phyloP scores from a whole-genome alignment of 1,140 invertebrate genomes.

The Ectropis grisescens region DNA sequence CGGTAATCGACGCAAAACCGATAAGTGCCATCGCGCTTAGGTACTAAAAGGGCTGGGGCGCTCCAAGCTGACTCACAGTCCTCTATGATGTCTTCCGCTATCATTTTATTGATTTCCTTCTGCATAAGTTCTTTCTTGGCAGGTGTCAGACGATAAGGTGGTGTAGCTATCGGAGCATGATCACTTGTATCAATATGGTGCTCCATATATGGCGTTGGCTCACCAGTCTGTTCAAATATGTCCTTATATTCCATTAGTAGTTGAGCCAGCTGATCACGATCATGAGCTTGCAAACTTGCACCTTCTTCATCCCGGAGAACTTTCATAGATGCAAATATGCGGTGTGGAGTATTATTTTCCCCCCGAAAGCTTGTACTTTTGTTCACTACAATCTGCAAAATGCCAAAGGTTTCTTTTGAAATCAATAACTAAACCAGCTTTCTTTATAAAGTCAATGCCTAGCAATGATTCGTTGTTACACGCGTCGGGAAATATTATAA shows the following conservation, averaged over 20 bases:
- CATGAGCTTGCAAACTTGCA: constrained; percentile 3
- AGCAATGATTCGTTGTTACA: constrained; percentile 4
- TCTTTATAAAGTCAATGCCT: constrained; percentile 6
- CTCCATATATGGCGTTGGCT: constrained; percentile 9
- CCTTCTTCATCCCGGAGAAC: constrained; percentile 5
- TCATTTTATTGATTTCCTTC: constrained; percentile 23
- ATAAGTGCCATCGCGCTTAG: too few species aligned
- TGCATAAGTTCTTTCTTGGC: constrained; percentile 12
- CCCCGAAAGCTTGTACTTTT: background rate
- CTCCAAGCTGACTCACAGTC: constrained; percentile 57
- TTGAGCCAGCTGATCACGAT: background rate
- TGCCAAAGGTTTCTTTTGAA: constrained; percentile 3
- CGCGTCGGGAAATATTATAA: constrained; percentile 2
- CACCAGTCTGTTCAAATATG: background rate
- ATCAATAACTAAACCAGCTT: constrained; percentile 4
- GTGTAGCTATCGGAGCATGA: constrained; percentile 23
- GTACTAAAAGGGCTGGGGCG: too few species aligned
- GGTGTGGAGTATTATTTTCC: too few species aligned
- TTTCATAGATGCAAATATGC: background rate
- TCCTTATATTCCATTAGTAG: background rate
- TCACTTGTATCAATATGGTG: constrained; percentile 24
- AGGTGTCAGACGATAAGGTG: constrained; percentile 26
- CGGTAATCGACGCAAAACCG: too few species aligned
- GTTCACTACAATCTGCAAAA: constrained; percentile 1
- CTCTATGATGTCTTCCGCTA: constrained; percentile 40